A percentile compares a stretch with the other conserved stretches of the same genome.
Conservation (phyloP, 2,113 vertebrate species). For the Silurus meridionalis region DNA sequence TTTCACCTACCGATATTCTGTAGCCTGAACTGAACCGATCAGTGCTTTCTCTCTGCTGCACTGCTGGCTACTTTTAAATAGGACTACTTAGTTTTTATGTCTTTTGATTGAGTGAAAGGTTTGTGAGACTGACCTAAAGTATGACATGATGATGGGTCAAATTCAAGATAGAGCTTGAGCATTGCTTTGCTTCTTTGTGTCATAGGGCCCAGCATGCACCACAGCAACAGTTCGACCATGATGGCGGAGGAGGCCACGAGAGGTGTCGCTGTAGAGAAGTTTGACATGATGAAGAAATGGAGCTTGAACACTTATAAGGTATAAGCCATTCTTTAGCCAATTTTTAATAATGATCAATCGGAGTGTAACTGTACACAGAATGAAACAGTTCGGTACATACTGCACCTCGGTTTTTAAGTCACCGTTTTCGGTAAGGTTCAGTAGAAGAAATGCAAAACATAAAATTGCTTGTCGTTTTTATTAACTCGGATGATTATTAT, state of each 20-base stretch:
- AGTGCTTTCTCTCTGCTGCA: slow-evolving; percentile 32
- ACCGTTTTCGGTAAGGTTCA: too few relatives aligned
- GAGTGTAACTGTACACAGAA: too few relatives aligned
- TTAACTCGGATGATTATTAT: too few relatives aligned
- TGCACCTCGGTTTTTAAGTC: too few relatives aligned
- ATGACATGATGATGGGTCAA: background rate
- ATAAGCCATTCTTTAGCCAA: background rate
- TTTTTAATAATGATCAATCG: background rate
- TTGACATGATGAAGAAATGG: slow-evolving; percentile 94
- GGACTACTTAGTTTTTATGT: background rate
- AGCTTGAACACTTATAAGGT: slow-evolving; percentile 98
- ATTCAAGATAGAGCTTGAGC: background rate
- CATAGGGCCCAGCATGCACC: slow-evolving; percentile 85
- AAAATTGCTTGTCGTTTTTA: too few relatives aligned
- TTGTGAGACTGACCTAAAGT: background rate
- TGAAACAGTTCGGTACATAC: too few relatives aligned
- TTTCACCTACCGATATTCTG: background rate
- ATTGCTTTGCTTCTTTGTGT: slow-evolving; percentile 9
- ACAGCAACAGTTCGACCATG: slow-evolving; percentile 71
- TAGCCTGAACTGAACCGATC: background rate
- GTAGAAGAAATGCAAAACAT: too few relatives aligned
- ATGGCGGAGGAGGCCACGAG: slow-evolving; percentile 78
- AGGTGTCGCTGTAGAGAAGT: slow-evolving; percentile 91
- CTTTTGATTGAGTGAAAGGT: slow-evolving; percentile 9
- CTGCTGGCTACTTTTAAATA: background rate